These are phyloP conservation scores for Leptonema lineaticorne DNA, from an alignment of 1,140 invertebrate genomes.

Conservation along the genomic window DNA sequence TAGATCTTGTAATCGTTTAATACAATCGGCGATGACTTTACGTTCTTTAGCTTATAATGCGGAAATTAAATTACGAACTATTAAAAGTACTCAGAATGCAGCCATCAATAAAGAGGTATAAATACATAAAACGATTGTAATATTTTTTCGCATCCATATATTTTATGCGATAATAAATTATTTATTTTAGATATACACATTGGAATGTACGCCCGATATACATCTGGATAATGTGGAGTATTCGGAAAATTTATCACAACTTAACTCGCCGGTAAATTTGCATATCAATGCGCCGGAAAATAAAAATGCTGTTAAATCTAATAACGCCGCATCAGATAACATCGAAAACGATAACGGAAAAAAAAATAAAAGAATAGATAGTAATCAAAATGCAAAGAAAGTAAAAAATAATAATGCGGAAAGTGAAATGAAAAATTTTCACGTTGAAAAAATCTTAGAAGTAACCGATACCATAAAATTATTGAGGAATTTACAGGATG, in stretches of 20 bases:
- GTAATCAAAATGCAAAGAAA: background rate
- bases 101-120: background rate
- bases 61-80: background rate
- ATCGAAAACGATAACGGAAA: background rate
- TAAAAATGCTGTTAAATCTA: too few species aligned
- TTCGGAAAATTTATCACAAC: too few species aligned
- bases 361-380: background rate
- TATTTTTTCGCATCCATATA: background rate
- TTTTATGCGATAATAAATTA: background rate
- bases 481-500: background rate
- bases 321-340: background rate
- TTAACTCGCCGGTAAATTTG: too few species aligned
- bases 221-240: background rate
- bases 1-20: background rate
- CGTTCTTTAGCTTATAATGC: background rate
- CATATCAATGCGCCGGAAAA: too few species aligned
- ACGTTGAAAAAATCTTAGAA: background rate
- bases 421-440: too few species aligned
- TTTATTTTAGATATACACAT: background rate
- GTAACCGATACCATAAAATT: background rate
- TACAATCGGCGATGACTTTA: background rate
- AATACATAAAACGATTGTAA: background rate
- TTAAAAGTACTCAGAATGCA: background rate
- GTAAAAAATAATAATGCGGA: background rate
- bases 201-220: conserved; percentile 1